Evolutionary conservation across 2,113 vertebrate species (phyloP).

Genomic region (Eclectus roratus): DNA sequence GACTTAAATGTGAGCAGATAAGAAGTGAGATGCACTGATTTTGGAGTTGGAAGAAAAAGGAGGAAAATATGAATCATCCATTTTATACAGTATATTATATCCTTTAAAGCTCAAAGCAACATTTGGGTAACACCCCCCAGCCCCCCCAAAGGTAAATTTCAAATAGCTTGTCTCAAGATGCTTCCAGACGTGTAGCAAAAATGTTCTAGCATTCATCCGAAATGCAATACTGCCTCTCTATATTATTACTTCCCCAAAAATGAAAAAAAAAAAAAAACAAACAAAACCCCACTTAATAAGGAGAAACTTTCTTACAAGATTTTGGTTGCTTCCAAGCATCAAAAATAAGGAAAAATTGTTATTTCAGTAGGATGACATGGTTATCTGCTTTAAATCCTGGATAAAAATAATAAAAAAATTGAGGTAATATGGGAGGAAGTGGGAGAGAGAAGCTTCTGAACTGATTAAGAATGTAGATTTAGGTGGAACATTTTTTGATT

Average conservation of each 20-base stretch:
- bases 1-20: conserved; percentile 15
- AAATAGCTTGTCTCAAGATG: neutral
- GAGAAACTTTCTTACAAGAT: neutral
- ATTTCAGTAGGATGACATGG: neutral
- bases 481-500: neutral
- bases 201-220: neutral
- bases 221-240: neutral
- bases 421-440: rapidly evolving
- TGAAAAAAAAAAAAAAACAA: neutral
- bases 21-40: conserved; percentile 16
- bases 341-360: neutral
- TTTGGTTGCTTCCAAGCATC: neutral
- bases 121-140: neutral
- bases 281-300: neutral
- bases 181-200: neutral
- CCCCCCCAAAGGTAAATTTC: neutral
- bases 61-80: neutral
- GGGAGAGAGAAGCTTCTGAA: neutral
- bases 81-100: neutral
- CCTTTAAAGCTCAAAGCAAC: neutral
- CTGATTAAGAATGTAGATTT: neutral
- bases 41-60: neutral
- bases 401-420: neutral
- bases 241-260: neutral
- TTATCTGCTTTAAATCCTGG: neutral